Evolutionary conservation across 1,140 invertebrate genomes (phyloP), one percentile per base, ranked within the genome.

Genomic region (Leptinotarsa defecta): DNA sequence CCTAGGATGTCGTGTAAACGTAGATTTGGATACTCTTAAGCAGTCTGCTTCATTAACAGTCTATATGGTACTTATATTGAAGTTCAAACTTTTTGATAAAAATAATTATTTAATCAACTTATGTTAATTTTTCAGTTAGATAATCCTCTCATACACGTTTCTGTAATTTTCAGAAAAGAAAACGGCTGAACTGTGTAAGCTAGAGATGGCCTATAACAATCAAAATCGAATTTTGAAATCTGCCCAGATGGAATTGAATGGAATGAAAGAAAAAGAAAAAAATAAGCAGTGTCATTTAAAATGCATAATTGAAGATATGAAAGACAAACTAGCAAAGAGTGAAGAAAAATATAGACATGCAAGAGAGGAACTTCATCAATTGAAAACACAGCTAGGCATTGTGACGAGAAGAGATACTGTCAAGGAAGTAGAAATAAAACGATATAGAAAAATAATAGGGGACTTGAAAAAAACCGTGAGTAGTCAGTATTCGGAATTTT

Each of bases 121-220:
- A 43, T 43, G 34, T 11, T 11, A 11, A 43, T 57, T 15, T 57
- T 57, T 57, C 49, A 27, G 27, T 27, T 27, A 27, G 27, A 5
- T 5, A 27, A 6, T 27, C 4, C 27, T 5, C 27, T 27, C 4
- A 27, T 5, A 27, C 6, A 27, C 27, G 5, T 27, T 27, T 5
- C 27, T 27, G 27, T 27, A 4, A 4, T 71, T 71, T 48, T 17
- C 48, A 22, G 74, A 77, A 13, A 74, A 76, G 3, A 79, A 79
- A 64, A 79, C 76, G 43, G 64, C 74, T 13, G 74, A 79, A 69
- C 65, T 74, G 64, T 70, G 76, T 19, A 79, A 79, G 65, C 49
- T 79, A 4, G 74, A 79, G 62, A 79, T 77, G 74, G 78, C 74
- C 3, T 77, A 79, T 61, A 77, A 79, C 61, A 76, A 77, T 24